Conservation (phyloP, 2,888 invertebrate genomes). For the Drosophila barbarae region DNA sequence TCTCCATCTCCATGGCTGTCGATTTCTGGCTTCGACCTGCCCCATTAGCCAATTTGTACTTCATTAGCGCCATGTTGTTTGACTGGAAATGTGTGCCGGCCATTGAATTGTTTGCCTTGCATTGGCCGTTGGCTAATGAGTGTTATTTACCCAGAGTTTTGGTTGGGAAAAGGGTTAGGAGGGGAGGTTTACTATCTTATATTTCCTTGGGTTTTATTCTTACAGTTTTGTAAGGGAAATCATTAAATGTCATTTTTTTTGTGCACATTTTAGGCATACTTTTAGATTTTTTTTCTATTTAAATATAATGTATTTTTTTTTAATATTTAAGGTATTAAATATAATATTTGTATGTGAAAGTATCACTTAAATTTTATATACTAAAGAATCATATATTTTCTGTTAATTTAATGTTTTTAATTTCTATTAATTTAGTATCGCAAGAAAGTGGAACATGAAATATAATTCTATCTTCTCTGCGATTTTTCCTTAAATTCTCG, state of each 20-base stretch:
- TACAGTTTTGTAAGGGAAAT: neutral
- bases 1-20: constrained; percentile 14
- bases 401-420: neutral
- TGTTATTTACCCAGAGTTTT: constrained; percentile 30
- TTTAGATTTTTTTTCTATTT: fast-evolving
- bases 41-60: constrained; percentile 69
- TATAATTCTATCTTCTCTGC: too few relatives aligned
- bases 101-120: constrained; percentile 12
- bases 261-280: neutral
- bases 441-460: neutral
- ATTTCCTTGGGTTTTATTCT: too few relatives aligned
- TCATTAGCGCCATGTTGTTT: constrained; percentile 61
- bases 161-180: constrained; percentile 6
- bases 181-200: too few relatives aligned
- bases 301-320: neutral
- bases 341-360: neutral
- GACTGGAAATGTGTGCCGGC: constrained; percentile 10
- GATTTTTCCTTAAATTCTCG: too few relatives aligned
- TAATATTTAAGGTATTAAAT: neutral
- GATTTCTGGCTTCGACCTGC: constrained; percentile 37
- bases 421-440: neutral
- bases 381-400: neutral
- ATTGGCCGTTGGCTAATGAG: constrained; percentile 39
- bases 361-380: neutral
- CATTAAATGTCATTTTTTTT: neutral